phyloP scores from a whole-genome alignment of 2,113 vertebrate genomes.

The Cichladusa arquata region DNA sequence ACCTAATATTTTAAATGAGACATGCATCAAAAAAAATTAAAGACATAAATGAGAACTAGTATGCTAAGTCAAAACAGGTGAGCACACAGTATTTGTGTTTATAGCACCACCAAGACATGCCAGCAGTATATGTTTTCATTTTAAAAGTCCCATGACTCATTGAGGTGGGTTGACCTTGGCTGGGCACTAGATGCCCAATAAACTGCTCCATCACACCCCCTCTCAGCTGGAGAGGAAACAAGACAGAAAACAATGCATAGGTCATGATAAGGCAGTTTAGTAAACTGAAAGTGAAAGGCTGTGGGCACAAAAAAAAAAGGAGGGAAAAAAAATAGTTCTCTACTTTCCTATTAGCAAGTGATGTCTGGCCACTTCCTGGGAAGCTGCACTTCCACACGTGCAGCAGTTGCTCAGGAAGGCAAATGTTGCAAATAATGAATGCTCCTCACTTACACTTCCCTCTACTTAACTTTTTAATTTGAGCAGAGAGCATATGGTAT shows the following conservation, averaged over 20 bases:
- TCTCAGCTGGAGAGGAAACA: neutral
- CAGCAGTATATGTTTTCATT: neutral
- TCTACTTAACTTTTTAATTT: neutral
- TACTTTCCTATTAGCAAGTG: rapidly evolving
- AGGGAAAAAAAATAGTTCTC: neutral
- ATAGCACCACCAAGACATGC: neutral
- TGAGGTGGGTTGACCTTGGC: neutral
- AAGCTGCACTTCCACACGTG: neutral
- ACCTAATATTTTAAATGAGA: neutral
- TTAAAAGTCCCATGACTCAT: neutral
- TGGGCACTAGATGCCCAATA: neutral
- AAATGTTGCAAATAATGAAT: rapidly evolving
- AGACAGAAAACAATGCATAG: neutral
- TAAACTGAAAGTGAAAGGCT: neutral
- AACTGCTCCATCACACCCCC: rapidly evolving
- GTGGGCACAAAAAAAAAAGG: neutral
- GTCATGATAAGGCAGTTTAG: neutral
- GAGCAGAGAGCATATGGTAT: neutral
- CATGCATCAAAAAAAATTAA: neutral
- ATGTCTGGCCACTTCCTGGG: too few species aligned
- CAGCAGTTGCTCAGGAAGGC: too few species aligned
- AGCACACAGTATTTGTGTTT: neutral
- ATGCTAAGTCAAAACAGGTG: neutral
- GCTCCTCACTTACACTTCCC: neutral
- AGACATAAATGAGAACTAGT: neutral